A percentile compares a stretch with the other conserved stretches of the same genome.
phyloP scores from a whole-genome alignment of 2,113 vertebrate genomes.

The Thymallus thymallus region DNA sequence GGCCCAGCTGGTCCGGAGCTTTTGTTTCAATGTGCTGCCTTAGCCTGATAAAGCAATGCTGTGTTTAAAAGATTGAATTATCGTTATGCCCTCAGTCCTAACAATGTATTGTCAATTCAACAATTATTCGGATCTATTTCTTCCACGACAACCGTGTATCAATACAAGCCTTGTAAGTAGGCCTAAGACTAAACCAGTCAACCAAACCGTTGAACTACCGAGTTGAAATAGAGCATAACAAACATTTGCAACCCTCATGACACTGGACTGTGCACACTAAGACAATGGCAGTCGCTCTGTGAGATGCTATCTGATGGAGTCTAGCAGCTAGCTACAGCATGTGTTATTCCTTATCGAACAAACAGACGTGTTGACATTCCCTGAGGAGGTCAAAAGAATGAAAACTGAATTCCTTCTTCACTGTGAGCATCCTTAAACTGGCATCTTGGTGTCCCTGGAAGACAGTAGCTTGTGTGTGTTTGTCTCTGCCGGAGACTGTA shows the following conservation, averaged over 20 bases:
- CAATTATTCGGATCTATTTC: too few species aligned
- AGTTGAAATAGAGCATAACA: not conserved
- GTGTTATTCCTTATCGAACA: slow-evolving; percentile 46
- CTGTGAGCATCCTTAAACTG: slow-evolving; percentile 30
- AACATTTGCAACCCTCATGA: not conserved
- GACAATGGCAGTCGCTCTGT: not conserved
- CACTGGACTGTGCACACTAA: not conserved
- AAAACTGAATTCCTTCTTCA: slow-evolving; percentile 53
- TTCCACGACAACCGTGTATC: not conserved
- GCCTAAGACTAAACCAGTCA: not conserved
- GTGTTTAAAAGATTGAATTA: too few species aligned
- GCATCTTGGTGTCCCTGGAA: slow-evolving; percentile 18
- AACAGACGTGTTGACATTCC: slow-evolving; percentile 35
- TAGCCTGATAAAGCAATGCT: not conserved
- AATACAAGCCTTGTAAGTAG: not conserved
- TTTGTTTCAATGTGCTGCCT: too few species aligned
- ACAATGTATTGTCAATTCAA: too few species aligned
- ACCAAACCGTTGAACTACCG: not conserved
- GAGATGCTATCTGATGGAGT: slow-evolving; percentile 29
- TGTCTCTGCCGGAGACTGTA: not conserved
- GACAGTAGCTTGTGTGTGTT: slow-evolving; percentile 7
- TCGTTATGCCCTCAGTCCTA: too few species aligned
- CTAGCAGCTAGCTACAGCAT: not conserved
- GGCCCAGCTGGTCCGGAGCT: too few species aligned
- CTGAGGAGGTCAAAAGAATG: slow-evolving; percentile 50